These are phyloP conservation scores for Copsychus sechellarum DNA, from an alignment of 2,113 vertebrate genomes.

Conservation along the genomic window DNA sequence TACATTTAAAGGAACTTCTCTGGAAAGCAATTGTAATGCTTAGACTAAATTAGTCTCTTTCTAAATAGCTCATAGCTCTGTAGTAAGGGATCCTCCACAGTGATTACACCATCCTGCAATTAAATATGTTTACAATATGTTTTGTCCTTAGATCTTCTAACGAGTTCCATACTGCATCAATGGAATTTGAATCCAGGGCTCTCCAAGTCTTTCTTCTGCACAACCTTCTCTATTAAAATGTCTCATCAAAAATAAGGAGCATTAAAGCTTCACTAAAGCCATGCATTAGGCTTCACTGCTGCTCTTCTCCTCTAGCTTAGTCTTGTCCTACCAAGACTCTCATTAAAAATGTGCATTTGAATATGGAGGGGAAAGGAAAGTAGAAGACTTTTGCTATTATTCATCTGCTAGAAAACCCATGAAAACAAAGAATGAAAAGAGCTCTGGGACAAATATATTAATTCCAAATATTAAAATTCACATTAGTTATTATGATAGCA, in stretches of 20 bases:
- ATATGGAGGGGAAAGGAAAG: not conserved
- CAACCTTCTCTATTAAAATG: not conserved
- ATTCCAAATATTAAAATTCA: not conserved
- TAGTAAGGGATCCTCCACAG: constrained; percentile 13
- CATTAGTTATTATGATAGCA: not conserved
- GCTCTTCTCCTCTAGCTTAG: not conserved
- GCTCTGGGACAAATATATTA: not conserved
- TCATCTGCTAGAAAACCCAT: not conserved
- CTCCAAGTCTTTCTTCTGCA: not conserved
- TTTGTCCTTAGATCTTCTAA: constrained; percentile 29
- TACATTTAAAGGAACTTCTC: not conserved
- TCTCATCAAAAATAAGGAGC: not conserved
- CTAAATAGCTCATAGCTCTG: not conserved
- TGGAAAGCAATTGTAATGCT: not conserved
- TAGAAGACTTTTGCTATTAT: not conserved
- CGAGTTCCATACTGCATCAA: not conserved
- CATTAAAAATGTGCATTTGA: not conserved
- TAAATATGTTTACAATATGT: constrained; percentile 36
- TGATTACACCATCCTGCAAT: constrained; percentile 11
- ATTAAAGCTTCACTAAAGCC: constrained; percentile 30
- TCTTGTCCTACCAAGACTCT: not conserved
- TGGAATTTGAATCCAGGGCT: not conserved
- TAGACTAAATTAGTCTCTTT: not conserved
- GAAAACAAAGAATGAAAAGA: not conserved
- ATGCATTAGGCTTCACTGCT: not conserved